Evolutionary conservation across 2,113 vertebrate genomes (phyloP).

Genomic region (Clupea harengus): DNA sequence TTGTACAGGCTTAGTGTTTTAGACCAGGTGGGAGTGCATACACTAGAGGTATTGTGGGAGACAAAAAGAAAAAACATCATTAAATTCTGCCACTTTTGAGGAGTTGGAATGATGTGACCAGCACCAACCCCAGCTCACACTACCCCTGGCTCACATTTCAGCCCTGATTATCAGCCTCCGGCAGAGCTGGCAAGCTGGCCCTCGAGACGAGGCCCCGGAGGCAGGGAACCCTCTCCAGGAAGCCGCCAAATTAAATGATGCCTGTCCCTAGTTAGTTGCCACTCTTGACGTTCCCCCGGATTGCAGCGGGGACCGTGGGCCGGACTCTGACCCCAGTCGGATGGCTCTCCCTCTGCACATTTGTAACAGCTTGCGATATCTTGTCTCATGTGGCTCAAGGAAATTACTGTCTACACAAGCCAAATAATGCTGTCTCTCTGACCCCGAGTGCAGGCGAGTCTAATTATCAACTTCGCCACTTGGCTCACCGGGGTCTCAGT

Average conservation of each 20-base stretch:
- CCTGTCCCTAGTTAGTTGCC: slow-evolving; percentile 75
- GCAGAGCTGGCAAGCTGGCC: slow-evolving; percentile 73
- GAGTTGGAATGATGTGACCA: slow-evolving; percentile 51
- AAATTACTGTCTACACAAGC: slow-evolving; percentile 88
- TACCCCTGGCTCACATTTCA: slow-evolving; percentile 38
- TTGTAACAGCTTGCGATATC: slow-evolving; percentile 85
- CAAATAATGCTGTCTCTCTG: slow-evolving; percentile 80
- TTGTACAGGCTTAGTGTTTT: slow-evolving; percentile 4
- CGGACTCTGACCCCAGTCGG: slow-evolving; percentile 64
- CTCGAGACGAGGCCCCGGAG: slow-evolving; percentile 68
- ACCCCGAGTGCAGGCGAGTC: slow-evolving; percentile 76
- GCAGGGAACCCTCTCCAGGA: slow-evolving; percentile 65
- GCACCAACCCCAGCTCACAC: slow-evolving; percentile 40
- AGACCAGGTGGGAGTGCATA: slow-evolving; percentile 36
- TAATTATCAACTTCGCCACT: slow-evolving; percentile 83
- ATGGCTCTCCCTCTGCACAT: slow-evolving; percentile 68
- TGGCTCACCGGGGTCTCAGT: slow-evolving; percentile 66
- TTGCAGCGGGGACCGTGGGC: slow-evolving; percentile 72
- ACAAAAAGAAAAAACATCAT: slow-evolving; percentile 47
- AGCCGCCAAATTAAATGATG: slow-evolving; percentile 81
- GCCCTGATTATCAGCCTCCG: slow-evolving; percentile 73
- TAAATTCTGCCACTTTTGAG: slow-evolving; percentile 60
- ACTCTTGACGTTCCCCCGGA: slow-evolving; percentile 46
- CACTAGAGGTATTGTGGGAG: slow-evolving; percentile 28
- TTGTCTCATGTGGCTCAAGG: slow-evolving; percentile 82